A percentile compares a stretch with the other conserved stretches of the same genome.
These are phyloP conservation scores for Dryobota labecula DNA, from an alignment of 2,888 invertebrate genomes.

Conservation along the genomic window DNA sequence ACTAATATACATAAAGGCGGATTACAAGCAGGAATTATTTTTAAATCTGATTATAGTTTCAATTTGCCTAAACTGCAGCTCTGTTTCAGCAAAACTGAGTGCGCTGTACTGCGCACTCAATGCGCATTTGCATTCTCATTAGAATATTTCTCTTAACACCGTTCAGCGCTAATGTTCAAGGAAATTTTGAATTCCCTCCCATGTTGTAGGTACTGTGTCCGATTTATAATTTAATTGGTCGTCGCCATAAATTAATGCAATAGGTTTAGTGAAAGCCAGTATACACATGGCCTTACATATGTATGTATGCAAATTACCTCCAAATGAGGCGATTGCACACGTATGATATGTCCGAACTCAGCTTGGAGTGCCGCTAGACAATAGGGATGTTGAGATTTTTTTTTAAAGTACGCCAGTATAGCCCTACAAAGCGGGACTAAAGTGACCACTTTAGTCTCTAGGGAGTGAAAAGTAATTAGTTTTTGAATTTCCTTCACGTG, in stretches of 20 bases:
- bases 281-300: constrained; percentile 11
- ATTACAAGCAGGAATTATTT: constrained; percentile 55
- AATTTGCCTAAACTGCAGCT: constrained; percentile 68
- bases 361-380: neutral
- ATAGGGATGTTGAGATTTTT: no score
- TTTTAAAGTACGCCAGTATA: no score
- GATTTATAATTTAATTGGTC: constrained; percentile 48
- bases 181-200: constrained; percentile 39
- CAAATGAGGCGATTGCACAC: constrained; percentile 40
- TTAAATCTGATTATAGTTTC: constrained; percentile 60
- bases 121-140: constrained; percentile 77
- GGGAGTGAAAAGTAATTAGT: no score
- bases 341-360: neutral
- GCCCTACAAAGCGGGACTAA: no score
- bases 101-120: constrained; percentile 74
- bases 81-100: constrained; percentile 63
- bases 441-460: no score
- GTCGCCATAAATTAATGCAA: constrained; percentile 34
- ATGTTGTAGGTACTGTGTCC: constrained; percentile 1
- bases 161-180: constrained; percentile 54
- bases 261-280: constrained; percentile 12
- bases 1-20: constrained; percentile 33
- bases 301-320: constrained; percentile 46
- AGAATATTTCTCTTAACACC: constrained; percentile 74
- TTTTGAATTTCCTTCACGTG: no score